A percentile compares a stretch with the other conserved stretches of the same genome.
These are phyloP conservation scores for Eustalomyia histrio DNA, from an alignment of 2,888 invertebrate species.

Conservation along the genomic window DNA sequence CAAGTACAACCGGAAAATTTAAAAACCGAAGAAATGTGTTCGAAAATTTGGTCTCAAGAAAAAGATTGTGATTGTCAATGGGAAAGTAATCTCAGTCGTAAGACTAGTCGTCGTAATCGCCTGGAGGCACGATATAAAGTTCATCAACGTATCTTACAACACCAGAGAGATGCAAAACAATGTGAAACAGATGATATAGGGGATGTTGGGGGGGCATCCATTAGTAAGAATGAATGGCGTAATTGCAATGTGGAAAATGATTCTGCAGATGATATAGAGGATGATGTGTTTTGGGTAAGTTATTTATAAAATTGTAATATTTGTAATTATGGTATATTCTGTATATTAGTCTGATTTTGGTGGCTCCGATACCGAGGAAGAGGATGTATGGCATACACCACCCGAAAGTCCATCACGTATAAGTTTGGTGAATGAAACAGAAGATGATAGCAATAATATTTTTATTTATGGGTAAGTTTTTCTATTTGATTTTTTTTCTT, in stretches of 20 bases:
- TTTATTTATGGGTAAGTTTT: constrained; percentile 84
- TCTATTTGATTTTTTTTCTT: too few species aligned
- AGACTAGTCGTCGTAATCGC: constrained; percentile 79
- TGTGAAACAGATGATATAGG: background rate
- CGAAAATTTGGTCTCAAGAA: constrained; percentile 82
- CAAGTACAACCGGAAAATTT: constrained; percentile 79
- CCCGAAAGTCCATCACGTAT: constrained; percentile 79
- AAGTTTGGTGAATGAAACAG: constrained; percentile 66
- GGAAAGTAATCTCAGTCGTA: constrained; percentile 78
- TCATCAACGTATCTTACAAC: constrained; percentile 66
- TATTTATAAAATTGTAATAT: background rate
- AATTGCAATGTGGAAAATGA: constrained; percentile 45
- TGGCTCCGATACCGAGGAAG: constrained; percentile 73
- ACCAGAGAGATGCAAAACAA: constrained; percentile 53
- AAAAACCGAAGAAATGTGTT: constrained; percentile 82
- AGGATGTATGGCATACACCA: constrained; percentile 84
- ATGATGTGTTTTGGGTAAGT: constrained; percentile 74
- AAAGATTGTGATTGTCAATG: constrained; percentile 84
- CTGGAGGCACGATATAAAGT: constrained; percentile 75
- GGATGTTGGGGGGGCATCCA: constrained; percentile 8
- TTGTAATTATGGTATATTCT: background rate
- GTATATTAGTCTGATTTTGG: constrained; percentile 71
- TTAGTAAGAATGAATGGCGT: constrained; percentile 50
- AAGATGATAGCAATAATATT: constrained; percentile 80
- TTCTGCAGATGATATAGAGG: constrained; percentile 68